phyloP scores from a whole-genome alignment of 2,797 vertebrate species.

The Sarcoramphus papa region DNA sequence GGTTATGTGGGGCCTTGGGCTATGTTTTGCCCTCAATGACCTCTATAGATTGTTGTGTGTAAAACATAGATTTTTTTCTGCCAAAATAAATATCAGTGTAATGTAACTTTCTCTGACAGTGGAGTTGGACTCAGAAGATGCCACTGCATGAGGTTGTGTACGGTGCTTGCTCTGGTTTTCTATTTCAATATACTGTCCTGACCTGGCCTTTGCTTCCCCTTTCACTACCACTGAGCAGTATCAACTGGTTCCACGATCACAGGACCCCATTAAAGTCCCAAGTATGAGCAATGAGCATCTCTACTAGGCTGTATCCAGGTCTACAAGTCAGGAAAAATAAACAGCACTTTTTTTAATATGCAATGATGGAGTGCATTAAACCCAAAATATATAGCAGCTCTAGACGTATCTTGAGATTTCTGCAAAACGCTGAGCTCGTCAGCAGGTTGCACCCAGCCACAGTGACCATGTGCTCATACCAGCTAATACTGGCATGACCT shows the following conservation, averaged over 20 bases:
- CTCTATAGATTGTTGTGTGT: neutral
- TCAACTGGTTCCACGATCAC: neutral
- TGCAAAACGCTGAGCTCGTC: rapidly evolving
- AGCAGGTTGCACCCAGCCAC: neutral
- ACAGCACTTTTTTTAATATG: neutral
- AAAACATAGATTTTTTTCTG: neutral
- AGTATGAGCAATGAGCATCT: neutral
- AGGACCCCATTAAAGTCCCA: neutral
- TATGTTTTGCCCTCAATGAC: neutral
- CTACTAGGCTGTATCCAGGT: neutral
- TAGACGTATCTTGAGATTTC: neutral
- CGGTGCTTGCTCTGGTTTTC: neutral
- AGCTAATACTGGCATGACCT: neutral
- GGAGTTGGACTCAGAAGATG: neutral
- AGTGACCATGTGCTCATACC: neutral
- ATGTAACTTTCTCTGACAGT: neutral
- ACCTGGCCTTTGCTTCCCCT: neutral
- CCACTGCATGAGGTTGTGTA: neutral
- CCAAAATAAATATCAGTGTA: neutral
- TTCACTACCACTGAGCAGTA: neutral
- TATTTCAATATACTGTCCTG: neutral
- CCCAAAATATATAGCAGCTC: neutral
- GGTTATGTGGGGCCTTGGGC: neutral
- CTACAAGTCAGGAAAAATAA: neutral
- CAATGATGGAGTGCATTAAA: neutral